These are phyloP conservation scores for Oreochromis aureus DNA, from an alignment of 2,113 vertebrate species.

Conservation along the genomic window DNA sequence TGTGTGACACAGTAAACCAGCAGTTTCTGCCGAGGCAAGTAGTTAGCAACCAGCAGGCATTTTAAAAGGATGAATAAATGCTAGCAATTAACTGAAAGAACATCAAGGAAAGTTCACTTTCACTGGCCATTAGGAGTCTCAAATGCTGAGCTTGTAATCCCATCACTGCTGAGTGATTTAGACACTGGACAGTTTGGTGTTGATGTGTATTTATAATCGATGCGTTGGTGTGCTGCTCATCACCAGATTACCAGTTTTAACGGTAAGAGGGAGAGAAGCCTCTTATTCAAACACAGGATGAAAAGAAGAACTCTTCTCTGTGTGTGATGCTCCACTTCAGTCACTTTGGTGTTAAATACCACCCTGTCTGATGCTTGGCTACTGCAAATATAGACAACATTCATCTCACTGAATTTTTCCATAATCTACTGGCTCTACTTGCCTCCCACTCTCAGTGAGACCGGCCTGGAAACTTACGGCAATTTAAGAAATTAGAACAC, in stretches of 20 bases:
- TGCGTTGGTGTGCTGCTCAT: not conserved
- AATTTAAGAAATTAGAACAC: not conserved
- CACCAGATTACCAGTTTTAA: constrained; percentile 26
- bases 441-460: not conserved
- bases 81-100: not conserved
- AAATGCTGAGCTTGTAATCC: not conserved
- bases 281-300: constrained; percentile 25
- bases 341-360: constrained; percentile 49
- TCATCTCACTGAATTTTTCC: not conserved
- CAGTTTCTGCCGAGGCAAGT: constrained; percentile 48
- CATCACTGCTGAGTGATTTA: not conserved
- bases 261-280: constrained; percentile 3
- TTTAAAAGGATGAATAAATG: constrained; percentile 7
- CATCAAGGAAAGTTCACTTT: not conserved
- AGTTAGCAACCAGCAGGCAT: constrained; percentile 16
- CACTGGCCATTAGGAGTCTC: not conserved
- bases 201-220: not conserved
- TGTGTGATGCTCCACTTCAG: constrained; percentile 9
- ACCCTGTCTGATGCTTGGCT: not conserved
- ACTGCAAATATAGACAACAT: not conserved
- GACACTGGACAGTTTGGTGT: not conserved
- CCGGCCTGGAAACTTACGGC: not conserved
- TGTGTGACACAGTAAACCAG: constrained; percentile 53
- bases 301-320: not conserved
- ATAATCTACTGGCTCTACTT: not conserved